Conservation (phyloP, 2,888 invertebrate species). For the Tachystola acroxantha region DNA sequence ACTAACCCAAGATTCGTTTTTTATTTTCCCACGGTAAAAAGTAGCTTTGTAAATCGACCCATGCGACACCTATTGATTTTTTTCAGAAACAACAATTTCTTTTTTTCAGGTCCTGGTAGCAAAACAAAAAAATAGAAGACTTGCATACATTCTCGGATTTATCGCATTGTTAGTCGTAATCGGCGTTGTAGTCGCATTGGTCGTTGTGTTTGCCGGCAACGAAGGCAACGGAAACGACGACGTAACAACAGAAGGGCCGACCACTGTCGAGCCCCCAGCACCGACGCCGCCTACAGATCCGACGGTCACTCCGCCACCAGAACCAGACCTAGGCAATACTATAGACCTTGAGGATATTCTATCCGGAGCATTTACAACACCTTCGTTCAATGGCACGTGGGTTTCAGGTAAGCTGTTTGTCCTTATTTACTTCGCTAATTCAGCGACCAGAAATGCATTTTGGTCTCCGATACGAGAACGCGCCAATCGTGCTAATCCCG, state of each 20-base stretch:
- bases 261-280: constrained; percentile 12
- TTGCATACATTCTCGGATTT: constrained; percentile 75
- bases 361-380: constrained; percentile 80
- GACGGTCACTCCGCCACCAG: constrained; percentile 17
- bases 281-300: constrained; percentile 14
- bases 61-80: no score
- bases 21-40: no score
- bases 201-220: constrained; percentile 72
- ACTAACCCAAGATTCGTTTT: no score
- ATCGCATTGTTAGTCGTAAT: constrained; percentile 75
- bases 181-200: constrained; percentile 79
- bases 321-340: constrained; percentile 25
- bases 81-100: no score
- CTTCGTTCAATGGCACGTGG: constrained; percentile 90
- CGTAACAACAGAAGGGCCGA: constrained; percentile 23
- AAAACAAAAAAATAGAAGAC: constrained; percentile 72
- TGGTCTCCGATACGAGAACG: no score
- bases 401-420: constrained; percentile 77
- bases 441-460: no score
- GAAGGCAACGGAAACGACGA: constrained; percentile 41
- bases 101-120: constrained; percentile 80
- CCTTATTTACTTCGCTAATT: background rate
- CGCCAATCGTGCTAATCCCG: no score
- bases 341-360: constrained; percentile 85
- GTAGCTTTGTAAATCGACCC: no score